phyloP scores from a whole-genome alignment of 2,797 vertebrate species.

The Cuculus canorus region DNA sequence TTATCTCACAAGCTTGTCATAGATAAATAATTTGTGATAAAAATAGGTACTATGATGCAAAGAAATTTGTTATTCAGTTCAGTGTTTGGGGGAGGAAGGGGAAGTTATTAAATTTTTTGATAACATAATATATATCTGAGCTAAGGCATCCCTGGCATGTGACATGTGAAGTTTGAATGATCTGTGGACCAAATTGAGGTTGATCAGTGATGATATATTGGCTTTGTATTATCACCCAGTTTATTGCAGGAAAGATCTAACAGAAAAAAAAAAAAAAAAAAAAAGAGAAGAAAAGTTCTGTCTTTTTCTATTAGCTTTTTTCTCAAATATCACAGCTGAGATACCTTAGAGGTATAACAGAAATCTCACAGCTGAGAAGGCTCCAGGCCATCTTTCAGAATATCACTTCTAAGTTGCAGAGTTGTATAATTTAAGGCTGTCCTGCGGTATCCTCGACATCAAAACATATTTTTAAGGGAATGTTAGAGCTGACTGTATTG shows the following conservation, averaged over 20 bases:
- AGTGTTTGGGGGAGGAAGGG: rapidly evolving
- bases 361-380: neutral
- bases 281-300: no score
- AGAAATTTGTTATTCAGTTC: neutral
- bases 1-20: neutral
- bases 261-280: neutral
- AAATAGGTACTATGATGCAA: neutral
- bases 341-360: neutral
- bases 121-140: neutral
- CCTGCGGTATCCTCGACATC: neutral
- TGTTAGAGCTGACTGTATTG: neutral
- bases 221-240: neutral
- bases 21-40: neutral
- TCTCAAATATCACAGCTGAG: neutral
- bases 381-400: neutral
- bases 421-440: neutral
- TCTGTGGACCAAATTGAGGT: neutral
- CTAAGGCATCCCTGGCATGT: neutral
- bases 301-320: neutral
- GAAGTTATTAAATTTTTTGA: neutral
- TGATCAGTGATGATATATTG: neutral
- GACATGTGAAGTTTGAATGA: neutral
- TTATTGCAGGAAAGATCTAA: neutral
- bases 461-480: neutral
- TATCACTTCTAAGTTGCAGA: neutral